Evolutionary conservation across 2,888 invertebrate species (phyloP), one percentile per base, ranked within the genome.

Genomic region (Mycogona germanica): DNA sequence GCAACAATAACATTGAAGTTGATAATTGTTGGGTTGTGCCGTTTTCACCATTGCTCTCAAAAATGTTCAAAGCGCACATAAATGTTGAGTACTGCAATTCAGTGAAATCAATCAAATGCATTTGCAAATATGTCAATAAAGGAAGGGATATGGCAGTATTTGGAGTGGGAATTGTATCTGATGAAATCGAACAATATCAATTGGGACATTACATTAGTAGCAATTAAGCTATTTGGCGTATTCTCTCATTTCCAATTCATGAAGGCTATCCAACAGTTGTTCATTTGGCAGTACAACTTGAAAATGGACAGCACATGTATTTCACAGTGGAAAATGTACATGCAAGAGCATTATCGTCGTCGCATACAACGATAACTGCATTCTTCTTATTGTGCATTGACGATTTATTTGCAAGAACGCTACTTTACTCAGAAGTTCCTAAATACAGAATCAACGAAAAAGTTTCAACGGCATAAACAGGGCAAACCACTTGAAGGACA

Each of bases 31-130:
- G 57, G 57, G 29, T 61, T 38, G 60, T 61, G 3, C 61, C 59
- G 26, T 59, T 58, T 47, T 53, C 28, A 30, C 58, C 57, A 12
- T 32, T 51, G 25, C 61, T 67, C 2, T 44, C 41, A 14, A 63
- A 62, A 29, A 48, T 44, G 14, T 57, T 57, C 32, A 55, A 60
- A 2, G 53, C 51, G 2, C 62, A 60, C 46, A 56, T 60, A 3
- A 62, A 62, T 53, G 60, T 60, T 1, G 58, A 62, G 42, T 65
- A 48, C 53, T 73, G 70, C 55, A 64, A 62, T 60, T 71, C 69
- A 0, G 67, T 72, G 0, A 68, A 70, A 56, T 62, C 64, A 0
- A 68, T 70, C 21, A 69, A 69, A 62, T 69, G 69, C 54, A 63
- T 71, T 12, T 58, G 40, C 19, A 62, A 62, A 48, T 64, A 64